These are phyloP conservation scores for Eulemur macaco DNA, from an alignment of 2,113 vertebrate genomes.

Conservation along the genomic window DNA sequence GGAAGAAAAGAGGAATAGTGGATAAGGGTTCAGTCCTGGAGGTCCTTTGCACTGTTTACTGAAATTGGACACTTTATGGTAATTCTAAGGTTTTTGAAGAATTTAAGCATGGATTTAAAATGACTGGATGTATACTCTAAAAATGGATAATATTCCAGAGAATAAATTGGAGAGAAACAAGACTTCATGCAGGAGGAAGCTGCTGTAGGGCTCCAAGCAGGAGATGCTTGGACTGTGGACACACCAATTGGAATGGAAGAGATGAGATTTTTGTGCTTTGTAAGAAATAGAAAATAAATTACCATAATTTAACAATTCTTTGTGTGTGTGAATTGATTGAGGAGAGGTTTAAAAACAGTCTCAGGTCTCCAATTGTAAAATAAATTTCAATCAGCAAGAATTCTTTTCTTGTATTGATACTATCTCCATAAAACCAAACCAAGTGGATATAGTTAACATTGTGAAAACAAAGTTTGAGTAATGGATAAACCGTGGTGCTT, in stretches of 20 bases:
- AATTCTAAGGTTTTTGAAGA: conserved; percentile 14
- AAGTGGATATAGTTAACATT: not conserved
- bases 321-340: not conserved
- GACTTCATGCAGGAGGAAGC: not conserved
- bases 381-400: not conserved
- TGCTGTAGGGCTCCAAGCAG: not conserved
- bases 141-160: not conserved
- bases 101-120: not conserved
- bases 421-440: not conserved
- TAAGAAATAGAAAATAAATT: not conserved
- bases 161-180: not conserved
- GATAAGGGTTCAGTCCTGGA: not conserved
- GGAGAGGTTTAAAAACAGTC: not conserved
- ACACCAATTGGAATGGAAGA: not conserved
- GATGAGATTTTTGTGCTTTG: not conserved
- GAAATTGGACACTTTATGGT: not conserved
- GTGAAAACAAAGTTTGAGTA: not conserved
- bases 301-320: not conserved
- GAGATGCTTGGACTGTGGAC: not conserved
- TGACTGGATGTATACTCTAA: not conserved
- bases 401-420: not conserved
- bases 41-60: not conserved
- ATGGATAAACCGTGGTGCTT: not conserved
- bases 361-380: not conserved
- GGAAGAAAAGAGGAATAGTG: not conserved